phyloP scores from a whole-genome alignment of 2,113 vertebrate genomes.

The Campylomormyrus numenius region DNA sequence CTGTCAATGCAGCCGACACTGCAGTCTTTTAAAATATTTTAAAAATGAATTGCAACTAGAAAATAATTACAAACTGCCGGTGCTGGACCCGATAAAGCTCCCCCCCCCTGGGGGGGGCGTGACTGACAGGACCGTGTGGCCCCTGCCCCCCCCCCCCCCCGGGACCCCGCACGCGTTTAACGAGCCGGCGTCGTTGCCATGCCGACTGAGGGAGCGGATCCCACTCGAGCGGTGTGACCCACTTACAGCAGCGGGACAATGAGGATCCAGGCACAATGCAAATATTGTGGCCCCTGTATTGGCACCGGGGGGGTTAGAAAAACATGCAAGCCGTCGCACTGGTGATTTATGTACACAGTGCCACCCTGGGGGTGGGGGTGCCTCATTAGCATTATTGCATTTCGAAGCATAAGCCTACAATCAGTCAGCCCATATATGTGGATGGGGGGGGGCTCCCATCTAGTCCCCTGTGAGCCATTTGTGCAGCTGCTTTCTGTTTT shows the following conservation, averaged over 20 bases:
- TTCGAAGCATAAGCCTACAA: background rate
- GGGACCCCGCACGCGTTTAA: constrained; percentile 55
- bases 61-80: background rate
- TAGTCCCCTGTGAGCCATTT: background rate
- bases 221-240: constrained; percentile 72
- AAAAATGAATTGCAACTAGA: background rate
- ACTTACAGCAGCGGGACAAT: constrained; percentile 68
- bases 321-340: background rate
- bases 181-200: constrained; percentile 66
- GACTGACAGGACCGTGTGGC: background rate
- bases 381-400: background rate
- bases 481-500: background rate
- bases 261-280: constrained; percentile 50
- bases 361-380: background rate
- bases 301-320: background rate
- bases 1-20: background rate
- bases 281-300: background rate
- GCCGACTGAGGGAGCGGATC: constrained; percentile 64
- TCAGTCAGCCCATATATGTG: background rate
- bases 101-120: background rate
- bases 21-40: background rate
- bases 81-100: background rate
- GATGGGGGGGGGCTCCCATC: background rate
- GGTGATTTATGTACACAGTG: background rate
- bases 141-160: too few species aligned